Percentiles rank a stretch among this genome's conserved stretches.
Evolutionary conservation across 2,113 vertebrate species (phyloP).

Genomic region (Athene noctua): DNA sequence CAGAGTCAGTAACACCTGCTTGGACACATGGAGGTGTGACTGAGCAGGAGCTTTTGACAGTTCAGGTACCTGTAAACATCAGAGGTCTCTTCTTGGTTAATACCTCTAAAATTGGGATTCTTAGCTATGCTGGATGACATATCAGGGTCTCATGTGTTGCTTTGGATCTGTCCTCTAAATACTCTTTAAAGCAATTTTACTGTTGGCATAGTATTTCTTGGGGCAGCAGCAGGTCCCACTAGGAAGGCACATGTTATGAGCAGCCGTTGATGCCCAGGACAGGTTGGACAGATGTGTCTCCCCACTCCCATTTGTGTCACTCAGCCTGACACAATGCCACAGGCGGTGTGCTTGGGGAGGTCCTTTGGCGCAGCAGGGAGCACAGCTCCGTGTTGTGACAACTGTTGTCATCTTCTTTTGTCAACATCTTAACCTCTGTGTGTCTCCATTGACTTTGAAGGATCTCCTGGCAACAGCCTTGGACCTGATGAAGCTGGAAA

Average conservation of each 20-base stretch:
- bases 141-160: not conserved
- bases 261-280: not conserved
- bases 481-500: conserved; percentile 88
- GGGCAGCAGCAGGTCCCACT: not conserved
- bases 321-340: not conserved
- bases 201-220: not conserved
- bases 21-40: not conserved
- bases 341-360: accelerated
- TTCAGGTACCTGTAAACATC: not conserved
- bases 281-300: not conserved
- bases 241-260: not conserved
- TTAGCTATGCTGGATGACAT: not conserved
- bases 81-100: not conserved
- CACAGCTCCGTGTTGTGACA: not conserved
- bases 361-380: not conserved
- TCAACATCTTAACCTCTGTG: not conserved
- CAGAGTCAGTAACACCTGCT: not conserved
- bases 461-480: conserved; percentile 78
- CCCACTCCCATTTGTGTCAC: not conserved
- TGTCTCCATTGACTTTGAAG: conserved; percentile 63
- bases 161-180: not conserved
- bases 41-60: not conserved
- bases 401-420: not conserved
- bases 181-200: not conserved
- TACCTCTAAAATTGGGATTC: not conserved